Evolutionary conservation across 1,140 invertebrate species (phyloP).

Genomic region (Pteromalus puparum): DNA sequence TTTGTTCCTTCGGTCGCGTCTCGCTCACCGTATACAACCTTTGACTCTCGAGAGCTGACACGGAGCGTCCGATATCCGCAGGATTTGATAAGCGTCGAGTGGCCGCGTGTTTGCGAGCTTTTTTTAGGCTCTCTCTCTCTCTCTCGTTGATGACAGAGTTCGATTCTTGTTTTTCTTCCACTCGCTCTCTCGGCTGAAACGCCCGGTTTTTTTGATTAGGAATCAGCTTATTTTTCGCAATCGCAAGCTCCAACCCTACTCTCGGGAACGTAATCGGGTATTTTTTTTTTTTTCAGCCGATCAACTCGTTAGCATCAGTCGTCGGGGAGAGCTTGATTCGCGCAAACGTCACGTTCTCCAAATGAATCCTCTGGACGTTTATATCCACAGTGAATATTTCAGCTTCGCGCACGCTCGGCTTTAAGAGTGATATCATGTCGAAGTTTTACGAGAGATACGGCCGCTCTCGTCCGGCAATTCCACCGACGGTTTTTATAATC

Average conservation of each 20-base stretch:
- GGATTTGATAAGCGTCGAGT: neutral
- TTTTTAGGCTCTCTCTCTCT: neutral
- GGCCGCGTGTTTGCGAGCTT: neutral
- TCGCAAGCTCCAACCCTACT: too few relatives aligned
- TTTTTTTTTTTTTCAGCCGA: neutral
- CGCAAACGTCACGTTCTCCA: neutral
- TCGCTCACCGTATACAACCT: neutral
- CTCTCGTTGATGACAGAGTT: neutral
- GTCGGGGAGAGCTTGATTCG: neutral
- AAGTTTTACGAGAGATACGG: conserved; percentile 3
- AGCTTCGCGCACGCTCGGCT: neutral
- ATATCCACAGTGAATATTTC: too few relatives aligned
- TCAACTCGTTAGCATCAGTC: neutral
- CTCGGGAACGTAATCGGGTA: neutral
- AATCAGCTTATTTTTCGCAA: too few relatives aligned
- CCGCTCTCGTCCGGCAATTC: neutral
- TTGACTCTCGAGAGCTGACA: neutral
- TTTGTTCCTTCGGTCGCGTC: neutral
- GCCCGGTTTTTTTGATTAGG: too few relatives aligned
- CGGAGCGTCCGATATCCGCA: neutral
- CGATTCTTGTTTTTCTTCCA: neutral
- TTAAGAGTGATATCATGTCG: conserved; percentile 18
- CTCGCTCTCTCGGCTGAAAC: too few relatives aligned
- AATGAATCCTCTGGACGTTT: neutral
- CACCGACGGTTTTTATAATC: conserved; percentile 2